phyloP scores from a whole-genome alignment of 1,140 invertebrate genomes.

The Trinorchestia longiramus region DNA sequence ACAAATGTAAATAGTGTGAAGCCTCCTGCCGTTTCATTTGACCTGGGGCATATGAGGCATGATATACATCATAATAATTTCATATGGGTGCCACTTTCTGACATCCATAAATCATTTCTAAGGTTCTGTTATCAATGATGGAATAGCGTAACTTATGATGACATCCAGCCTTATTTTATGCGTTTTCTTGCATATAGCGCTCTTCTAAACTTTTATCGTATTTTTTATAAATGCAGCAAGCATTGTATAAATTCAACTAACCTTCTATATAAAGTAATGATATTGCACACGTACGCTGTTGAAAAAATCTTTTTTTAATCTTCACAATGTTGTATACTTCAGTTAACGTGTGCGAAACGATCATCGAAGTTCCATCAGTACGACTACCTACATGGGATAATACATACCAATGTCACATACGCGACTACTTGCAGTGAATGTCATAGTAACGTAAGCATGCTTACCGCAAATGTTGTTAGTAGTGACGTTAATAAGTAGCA shows the following conservation, averaged over 20 bases:
- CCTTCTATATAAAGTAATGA: background rate
- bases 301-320: background rate
- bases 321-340: background rate
- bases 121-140: no score
- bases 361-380: background rate
- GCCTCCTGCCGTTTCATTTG: background rate
- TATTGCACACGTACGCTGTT: background rate
- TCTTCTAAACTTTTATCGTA: background rate
- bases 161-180: background rate
- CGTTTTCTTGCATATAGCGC: background rate
- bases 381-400: background rate
- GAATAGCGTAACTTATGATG: background rate
- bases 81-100: background rate
- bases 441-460: background rate
- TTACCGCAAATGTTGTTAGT: background rate
- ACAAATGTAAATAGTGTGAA: background rate
- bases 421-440: background rate
- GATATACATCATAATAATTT: background rate
- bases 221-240: background rate
- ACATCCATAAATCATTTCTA: background rate
- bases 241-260: background rate
- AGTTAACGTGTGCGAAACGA: background rate
- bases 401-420: background rate
- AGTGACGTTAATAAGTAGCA: background rate
- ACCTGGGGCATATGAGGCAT: no score